These are phyloP conservation scores for Propithecus perrieri DNA, from an alignment of 2,797 vertebrate genomes.

Conservation along the genomic window DNA sequence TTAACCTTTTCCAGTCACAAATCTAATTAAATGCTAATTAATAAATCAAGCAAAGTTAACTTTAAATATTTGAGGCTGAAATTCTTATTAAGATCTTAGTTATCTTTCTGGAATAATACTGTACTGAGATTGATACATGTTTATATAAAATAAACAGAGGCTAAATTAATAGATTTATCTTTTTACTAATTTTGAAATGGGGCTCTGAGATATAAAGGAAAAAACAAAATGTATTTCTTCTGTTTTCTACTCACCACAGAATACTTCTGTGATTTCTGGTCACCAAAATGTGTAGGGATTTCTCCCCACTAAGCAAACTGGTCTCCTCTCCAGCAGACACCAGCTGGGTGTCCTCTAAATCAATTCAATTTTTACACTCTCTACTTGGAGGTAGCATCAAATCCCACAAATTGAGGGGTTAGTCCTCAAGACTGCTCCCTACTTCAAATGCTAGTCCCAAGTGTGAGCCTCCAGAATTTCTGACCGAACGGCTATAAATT, in stretches of 20 bases:
- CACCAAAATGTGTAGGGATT: neutral
- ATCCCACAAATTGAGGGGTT: neutral
- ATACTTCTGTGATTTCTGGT: neutral
- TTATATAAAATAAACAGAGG: neutral
- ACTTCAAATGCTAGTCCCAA: neutral
- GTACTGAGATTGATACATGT: neutral
- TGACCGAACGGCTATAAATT: neutral
- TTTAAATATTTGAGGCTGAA: slow-evolving; percentile 13
- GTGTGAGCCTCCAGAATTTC: neutral
- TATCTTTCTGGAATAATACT: slow-evolving; percentile 1
- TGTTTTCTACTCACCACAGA: neutral
- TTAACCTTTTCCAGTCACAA: neutral
- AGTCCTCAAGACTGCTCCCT: neutral
- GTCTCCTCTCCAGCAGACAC: neutral
- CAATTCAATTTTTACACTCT: neutral
- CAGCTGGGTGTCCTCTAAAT: neutral
- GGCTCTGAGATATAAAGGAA: neutral
- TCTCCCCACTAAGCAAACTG: neutral
- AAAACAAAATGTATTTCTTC: neutral
- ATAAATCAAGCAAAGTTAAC: slow-evolving; percentile 22
- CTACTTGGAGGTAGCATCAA: neutral
- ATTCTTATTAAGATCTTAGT: slow-evolving; percentile 25
- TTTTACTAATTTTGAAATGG: slow-evolving; percentile 45
- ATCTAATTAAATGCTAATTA: slow-evolving; percentile 17
- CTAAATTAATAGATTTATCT: slow-evolving; percentile 21